Evolutionary conservation across 1,140 invertebrate species (phyloP).

Genomic region (Maconellicoccus hirsutus): DNA sequence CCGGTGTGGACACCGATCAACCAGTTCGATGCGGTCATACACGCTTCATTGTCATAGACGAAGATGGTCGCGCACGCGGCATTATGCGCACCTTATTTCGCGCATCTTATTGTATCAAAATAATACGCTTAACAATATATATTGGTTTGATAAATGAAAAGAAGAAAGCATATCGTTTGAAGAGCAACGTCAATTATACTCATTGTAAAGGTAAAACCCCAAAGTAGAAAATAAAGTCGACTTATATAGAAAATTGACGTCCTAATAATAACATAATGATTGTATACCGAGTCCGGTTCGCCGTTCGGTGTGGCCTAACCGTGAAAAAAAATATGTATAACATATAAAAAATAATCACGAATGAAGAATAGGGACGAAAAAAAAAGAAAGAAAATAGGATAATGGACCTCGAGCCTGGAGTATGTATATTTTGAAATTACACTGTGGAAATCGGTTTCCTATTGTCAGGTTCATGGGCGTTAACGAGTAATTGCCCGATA

Average conservation of each 20-base stretch:
- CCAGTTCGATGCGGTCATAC: constrained; percentile 15
- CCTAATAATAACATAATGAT: constrained; percentile 22
- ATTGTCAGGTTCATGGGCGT: background rate
- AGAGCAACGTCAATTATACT: constrained; percentile 11
- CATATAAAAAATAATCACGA: background rate
- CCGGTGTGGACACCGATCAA: background rate
- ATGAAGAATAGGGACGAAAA: background rate
- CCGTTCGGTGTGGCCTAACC: background rate
- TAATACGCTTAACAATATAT: constrained; percentile 15
- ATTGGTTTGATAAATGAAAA: constrained; percentile 22
- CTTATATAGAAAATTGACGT: constrained; percentile 18
- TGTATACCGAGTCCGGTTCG: background rate
- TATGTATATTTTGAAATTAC: constrained; percentile 16
- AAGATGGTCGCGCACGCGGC: constrained; percentile 13
- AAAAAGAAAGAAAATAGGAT: constrained; percentile 5
- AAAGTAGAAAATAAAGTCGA: constrained; percentile 4
- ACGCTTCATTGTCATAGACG: constrained; percentile 1
- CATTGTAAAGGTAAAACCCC: constrained; percentile 16
- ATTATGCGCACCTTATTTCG: constrained; percentile 16
- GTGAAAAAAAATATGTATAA: background rate
- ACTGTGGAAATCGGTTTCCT: constrained; percentile 14
- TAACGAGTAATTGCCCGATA: background rate
- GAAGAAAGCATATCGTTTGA: background rate
- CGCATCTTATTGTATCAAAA: constrained; percentile 15
- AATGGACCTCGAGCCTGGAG: background rate